Evolutionary conservation across 2,888 invertebrate genomes (phyloP), one percentile per base, ranked within the genome.

Genomic region (Octonoba sinensis): DNA sequence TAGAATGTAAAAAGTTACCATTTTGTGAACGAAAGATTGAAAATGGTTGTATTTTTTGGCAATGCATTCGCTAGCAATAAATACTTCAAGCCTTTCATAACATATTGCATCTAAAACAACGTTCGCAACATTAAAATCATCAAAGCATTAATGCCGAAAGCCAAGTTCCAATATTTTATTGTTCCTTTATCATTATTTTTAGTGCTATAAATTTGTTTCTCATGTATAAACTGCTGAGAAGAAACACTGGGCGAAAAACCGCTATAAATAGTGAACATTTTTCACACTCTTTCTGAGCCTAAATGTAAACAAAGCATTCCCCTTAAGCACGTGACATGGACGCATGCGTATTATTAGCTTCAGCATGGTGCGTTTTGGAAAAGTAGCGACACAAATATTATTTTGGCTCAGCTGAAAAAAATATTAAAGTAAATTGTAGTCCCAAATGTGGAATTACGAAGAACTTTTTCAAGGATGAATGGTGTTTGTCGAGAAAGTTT

Each of bases 311-410:
- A 67, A 47, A 20, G 20, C 56, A 18, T 22, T 22, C 59, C 59
- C 8, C 44, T 27, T 8, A n/a, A n/a, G 47, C 71, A 71, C 71
- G 60, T 71, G 71, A 71, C 20, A 27, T 22, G 71, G 60, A 27
- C 47, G 71, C 15, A n/a, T 59, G 18, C 18, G 60, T 71, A 71
- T 71, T 71, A 71, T 71, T 71, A 71, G 71, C 60, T 46, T 6
- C 12, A n/a, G n/a, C n/a, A 60, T 24, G 57, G 44, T 60, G 15
- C 6, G 27, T 27, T 15, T 16, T 24, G 4, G 15, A 15, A 6
- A 8, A 27, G 49, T 3, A 60, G 44, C 47, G 27, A 60, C 47
- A 60, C 49, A 22, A 62, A 59, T 71, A 60, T 71, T 71, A 71
- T 71, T 71, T 36, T 60, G 27, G 57, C 47, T 46, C 15, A 18